Base-by-base conservation (phyloP, 2,113 vertebrate species). In the Calidris pygmaea region DNA sequence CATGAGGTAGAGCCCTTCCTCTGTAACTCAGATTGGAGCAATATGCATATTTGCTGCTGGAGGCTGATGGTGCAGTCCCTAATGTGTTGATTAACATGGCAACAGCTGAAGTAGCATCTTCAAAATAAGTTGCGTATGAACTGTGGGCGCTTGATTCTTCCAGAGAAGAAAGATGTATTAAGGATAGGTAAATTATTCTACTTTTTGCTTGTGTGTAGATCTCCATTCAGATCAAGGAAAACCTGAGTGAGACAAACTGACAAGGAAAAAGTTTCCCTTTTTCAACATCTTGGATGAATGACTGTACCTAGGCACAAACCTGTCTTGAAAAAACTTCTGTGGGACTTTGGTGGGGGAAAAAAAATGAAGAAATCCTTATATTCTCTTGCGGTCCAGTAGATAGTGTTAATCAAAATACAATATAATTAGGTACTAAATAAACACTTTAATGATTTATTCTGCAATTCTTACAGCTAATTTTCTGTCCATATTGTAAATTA, bases 391-490 rank as follows among this genome's bases (percentile, higher is more conserved):
- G 35, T 52, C 17, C 37, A 55, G 35, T 79, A 90, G 58, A 56
- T 65, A 85, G 29, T 22, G 55, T 93, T 84, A 95, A 91, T 94
- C 62, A 52, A 78, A 96, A 96, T 89, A 74, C 80, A 74, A 19
- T 80, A 83, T 76, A 86, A 95, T 74, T 89, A 87, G 70, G 62
- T 80, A 65, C 66, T 95, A 91, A 84, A 32, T 94, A 95, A 97
- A 89, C 45, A 94, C 13, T 65, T 74, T 8, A 62, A 82, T 95
- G 87, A 95, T 97, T 97, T 97, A 70, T 93, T 92, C 95, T 93
- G 75, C 71, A 74, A 52, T 65, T 85, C 84, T 89, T 89, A 73
- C 34, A 77, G 52, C 78, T 95, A 55, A 74, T 94, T 97, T 96
- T 96, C 68, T 71, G 30, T 80, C 48, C 82, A 79, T 70, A 39